Percentiles rank a stretch among this genome's conserved stretches.
Evolutionary conservation across 2,888 invertebrate genomes (phyloP).

Genomic region (Aspidiotus rigidus): DNA sequence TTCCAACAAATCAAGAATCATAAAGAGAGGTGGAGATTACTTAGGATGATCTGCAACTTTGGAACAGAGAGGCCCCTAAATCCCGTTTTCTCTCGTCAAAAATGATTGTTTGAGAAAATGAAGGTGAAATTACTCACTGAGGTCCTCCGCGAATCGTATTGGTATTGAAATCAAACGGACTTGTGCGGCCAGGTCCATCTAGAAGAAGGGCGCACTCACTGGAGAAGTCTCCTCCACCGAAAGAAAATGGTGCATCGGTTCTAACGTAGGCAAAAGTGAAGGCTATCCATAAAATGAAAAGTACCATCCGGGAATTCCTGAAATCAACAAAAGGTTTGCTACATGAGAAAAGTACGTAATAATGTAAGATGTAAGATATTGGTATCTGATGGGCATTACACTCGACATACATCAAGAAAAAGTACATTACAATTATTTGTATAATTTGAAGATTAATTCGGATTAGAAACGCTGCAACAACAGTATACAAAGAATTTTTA

Average conservation of each 20-base stretch:
- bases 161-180: conserved; percentile 72
- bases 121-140: conserved; percentile 55
- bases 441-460: too few relatives aligned
- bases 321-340: background rate
- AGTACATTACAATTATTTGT: too few relatives aligned
- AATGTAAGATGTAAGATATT: too few relatives aligned
- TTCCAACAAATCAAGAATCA: background rate
- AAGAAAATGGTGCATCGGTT: background rate
- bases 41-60: background rate
- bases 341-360: too few relatives aligned
- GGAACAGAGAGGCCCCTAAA: background rate
- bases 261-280: background rate
- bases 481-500: too few relatives aligned
- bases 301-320: background rate
- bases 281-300: conserved; percentile 3
- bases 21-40: background rate
- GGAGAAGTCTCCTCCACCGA: conserved; percentile 38
- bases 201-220: conserved; percentile 70
- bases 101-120: background rate
- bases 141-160: conserved; percentile 67
- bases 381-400: too few relatives aligned
- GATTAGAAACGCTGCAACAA: too few relatives aligned
- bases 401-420: too few relatives aligned
- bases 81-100: background rate
- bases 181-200: conserved; percentile 66